Conservation (phyloP, 2,113 vertebrate genomes). For the Capreolus pygargus region DNA sequence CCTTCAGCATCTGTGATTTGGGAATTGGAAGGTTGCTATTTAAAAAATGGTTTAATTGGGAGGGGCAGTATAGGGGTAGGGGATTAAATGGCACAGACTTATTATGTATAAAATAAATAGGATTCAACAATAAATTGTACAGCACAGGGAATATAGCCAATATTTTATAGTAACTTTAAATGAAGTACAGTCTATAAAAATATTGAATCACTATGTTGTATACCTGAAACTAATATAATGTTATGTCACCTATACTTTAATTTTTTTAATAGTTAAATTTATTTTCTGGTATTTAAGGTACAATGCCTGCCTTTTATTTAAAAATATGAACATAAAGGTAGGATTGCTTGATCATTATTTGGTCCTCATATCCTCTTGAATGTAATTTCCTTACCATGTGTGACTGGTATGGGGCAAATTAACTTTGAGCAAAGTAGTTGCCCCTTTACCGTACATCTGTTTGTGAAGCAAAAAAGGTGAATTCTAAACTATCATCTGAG, state of each 20-base stretch:
- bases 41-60: not conserved
- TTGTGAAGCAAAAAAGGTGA: not conserved
- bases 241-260: not conserved
- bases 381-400: not conserved
- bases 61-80: not conserved
- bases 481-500: not conserved
- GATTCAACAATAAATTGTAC: not conserved
- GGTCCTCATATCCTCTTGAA: not conserved
- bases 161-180: not conserved
- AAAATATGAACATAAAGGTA: not conserved
- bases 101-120: not conserved
- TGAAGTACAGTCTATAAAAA: not conserved
- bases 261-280: not conserved
- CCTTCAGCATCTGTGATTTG: not conserved
- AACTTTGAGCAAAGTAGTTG: not conserved
- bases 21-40: not conserved
- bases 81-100: not conserved
- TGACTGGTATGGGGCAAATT: not conserved
- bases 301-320: not conserved
- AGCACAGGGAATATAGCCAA: not conserved
- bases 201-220: not conserved
- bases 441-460: not conserved
- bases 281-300: not conserved
- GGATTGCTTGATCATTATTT: not conserved
- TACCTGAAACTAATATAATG: not conserved